Evolutionary conservation across 2,888 invertebrate species (phyloP), one percentile per base, ranked within the genome.

Genomic region (Drosophila meridiana): DNA sequence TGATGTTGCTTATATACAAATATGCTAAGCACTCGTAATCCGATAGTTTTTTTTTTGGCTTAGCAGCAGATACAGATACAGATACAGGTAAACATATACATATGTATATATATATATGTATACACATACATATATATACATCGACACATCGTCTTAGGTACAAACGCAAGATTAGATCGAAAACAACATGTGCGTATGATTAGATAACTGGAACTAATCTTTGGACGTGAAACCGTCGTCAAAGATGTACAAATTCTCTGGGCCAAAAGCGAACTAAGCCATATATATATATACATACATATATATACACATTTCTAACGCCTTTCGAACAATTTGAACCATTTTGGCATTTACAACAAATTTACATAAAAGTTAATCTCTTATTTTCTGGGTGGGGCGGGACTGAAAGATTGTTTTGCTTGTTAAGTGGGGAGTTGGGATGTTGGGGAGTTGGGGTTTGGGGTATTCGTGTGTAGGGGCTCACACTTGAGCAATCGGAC

Each of bases 281-380:
- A 52, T 9, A 4, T 4, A 52, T 30, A 34, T 50, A 11, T 45
- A 38, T 53, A 45, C 30, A 59, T 43, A n/a, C 11, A 43, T 26
- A 45, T n/a, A 40, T 40, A 53, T 38, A 20, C 53, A n/a, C 13
- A 6, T 47, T 28, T 32, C 28, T 28, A 40, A 75, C 58, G 70
- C 70, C 70, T 50, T 57, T 67, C 77, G 67, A 76, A 80, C 79
- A 80, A 63, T 78, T 72, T 57, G 68, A 73, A 61, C 58, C 64
- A 78, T 80, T 80, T 79, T 79, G 82, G 81, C 79, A 73, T 73
- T 70, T 70, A 9, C n/a, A 42, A 56, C 40, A 56, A 56, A 42
- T 56, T 42, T 42, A 38, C 8, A 28, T 30, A 14, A 2, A 55
- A 55, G 36, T 53, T 36, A 2, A 9, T 48, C 32, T 50, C 8